Conservation (phyloP, 2,797 vertebrate genomes). For the Heteromormyrus szaboi region DNA sequence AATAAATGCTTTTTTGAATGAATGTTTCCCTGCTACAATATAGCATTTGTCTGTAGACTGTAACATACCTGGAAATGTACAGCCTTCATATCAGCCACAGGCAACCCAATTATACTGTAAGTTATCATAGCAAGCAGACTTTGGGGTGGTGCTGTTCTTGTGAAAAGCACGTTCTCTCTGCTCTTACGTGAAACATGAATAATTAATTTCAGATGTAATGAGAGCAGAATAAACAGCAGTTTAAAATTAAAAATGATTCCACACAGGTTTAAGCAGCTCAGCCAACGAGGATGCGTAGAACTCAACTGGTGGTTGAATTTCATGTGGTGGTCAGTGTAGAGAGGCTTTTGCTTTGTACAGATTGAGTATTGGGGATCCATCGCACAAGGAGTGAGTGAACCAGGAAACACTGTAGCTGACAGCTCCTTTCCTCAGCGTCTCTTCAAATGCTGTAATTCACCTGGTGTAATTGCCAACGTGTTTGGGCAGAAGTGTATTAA, state of each 20-base stretch:
- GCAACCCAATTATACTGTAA: neutral
- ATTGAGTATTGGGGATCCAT: neutral
- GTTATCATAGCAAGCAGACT: neutral
- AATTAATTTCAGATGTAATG: neutral
- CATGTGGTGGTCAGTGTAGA: neutral
- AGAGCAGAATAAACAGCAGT: neutral
- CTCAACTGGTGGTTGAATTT: neutral
- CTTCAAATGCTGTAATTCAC: neutral
- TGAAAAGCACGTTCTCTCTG: neutral
- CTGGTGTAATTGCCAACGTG: neutral
- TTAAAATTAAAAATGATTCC: neutral
- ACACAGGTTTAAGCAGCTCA: neutral
- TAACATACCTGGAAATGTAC: neutral
- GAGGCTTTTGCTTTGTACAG: neutral
- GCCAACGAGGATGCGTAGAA: neutral
- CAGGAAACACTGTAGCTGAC: neutral
- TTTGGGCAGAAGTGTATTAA: neutral
- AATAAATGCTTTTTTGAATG: neutral
- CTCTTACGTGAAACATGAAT: neutral
- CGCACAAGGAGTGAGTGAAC: neutral
- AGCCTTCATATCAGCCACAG: neutral
- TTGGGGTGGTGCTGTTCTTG: neutral
- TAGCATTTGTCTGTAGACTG: neutral
- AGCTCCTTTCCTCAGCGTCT: neutral
- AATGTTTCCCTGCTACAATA: neutral